A percentile compares a stretch with the other conserved stretches of the same genome.
Conservation (phyloP, 2,113 vertebrate species). For the Hepsetus odoe region DNA sequence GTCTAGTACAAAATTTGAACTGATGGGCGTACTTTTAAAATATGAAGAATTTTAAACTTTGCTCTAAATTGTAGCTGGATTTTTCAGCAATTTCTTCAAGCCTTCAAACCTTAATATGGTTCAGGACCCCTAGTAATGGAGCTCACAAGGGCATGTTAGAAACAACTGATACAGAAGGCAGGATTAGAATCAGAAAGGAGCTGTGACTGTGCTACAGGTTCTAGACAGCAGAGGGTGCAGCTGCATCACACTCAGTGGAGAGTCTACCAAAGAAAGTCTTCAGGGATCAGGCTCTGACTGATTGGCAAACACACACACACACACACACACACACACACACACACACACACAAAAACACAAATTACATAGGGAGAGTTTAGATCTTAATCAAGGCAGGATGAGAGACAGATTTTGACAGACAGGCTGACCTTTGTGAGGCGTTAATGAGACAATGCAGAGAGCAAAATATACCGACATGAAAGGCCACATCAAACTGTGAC, state of each 20-base stretch:
- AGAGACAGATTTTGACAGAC: slow-evolving; percentile 66
- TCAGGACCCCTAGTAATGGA: too few species aligned
- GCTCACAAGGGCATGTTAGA: not conserved
- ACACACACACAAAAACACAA: not conserved
- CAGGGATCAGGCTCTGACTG: slow-evolving; percentile 7
- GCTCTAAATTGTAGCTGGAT: too few species aligned
- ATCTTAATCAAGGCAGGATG: slow-evolving; percentile 57
- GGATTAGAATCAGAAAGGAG: not conserved
- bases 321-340: slow-evolving; percentile 13
- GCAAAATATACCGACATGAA: slow-evolving; percentile 42
- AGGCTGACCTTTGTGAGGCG: slow-evolving; percentile 69
- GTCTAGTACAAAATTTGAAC: too few species aligned
- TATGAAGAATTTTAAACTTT: too few species aligned
- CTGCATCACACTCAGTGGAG: slow-evolving; percentile 3
- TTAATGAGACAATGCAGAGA: slow-evolving; percentile 61
- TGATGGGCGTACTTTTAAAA: too few species aligned
- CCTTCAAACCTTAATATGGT: too few species aligned
- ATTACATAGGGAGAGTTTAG: slow-evolving; percentile 43
- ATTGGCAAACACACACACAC: not conserved
- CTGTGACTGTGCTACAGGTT: not conserved
- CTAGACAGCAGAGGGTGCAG: slow-evolving; percentile 30
- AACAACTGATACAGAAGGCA: not conserved
- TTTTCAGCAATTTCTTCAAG: too few species aligned
- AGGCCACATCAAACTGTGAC: slow-evolving; percentile 58
- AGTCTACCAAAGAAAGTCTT: slow-evolving; percentile 8